Conservation (phyloP, 2,113 vertebrate species). For the Phoenicopterus ruber region DNA sequence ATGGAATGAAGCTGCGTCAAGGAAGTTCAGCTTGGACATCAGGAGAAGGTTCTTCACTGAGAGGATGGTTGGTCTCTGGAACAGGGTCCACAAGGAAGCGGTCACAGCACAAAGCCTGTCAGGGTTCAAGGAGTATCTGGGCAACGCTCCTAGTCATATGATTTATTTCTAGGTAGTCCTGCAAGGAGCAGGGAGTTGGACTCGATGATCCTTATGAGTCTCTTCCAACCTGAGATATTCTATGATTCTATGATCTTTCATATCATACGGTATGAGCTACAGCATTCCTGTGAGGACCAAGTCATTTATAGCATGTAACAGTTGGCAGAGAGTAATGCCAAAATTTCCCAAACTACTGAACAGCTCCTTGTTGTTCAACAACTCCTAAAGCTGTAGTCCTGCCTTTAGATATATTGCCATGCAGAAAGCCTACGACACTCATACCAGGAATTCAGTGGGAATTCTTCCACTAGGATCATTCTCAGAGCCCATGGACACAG, state of each 20-base stretch:
- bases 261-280: neutral
- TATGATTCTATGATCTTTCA: neutral
- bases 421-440: neutral
- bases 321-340: neutral
- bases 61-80: accelerated
- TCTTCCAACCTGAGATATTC: neutral
- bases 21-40: neutral
- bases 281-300: neutral
- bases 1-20: neutral
- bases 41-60: neutral
- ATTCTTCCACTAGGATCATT: neutral
- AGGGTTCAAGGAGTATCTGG: neutral
- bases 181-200: neutral
- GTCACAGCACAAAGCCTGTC: neutral
- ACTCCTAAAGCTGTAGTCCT: neutral
- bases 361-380: neutral
- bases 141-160: accelerated
- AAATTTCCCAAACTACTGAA: neutral
- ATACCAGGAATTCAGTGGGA: neutral
- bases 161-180: neutral
- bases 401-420: neutral
- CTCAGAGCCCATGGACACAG: neutral
- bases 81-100: neutral
- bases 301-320: neutral
- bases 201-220: neutral